A percentile compares a stretch with the other conserved stretches of the same genome.
Evolutionary conservation across 2,888 invertebrate genomes (phyloP).

Genomic region (Arenicola marina): DNA sequence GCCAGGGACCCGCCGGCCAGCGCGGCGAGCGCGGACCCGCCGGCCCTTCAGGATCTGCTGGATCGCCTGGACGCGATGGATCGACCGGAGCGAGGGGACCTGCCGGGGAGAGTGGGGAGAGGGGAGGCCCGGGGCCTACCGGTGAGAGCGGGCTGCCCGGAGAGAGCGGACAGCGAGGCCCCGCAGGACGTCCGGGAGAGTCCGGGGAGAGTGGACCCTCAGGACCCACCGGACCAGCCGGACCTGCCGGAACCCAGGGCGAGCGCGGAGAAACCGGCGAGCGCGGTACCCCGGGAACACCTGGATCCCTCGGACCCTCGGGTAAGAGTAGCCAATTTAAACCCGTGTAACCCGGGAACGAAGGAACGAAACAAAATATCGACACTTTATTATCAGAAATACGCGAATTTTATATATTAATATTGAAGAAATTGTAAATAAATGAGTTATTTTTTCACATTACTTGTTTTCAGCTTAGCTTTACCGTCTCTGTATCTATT

Average conservation of each 20-base stretch:
- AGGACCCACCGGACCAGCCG: neutral
- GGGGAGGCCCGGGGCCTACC: neutral
- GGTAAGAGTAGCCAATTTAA: no score
- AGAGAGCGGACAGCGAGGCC: neutral
- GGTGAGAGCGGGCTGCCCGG: conserved; percentile 12
- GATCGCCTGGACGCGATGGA: conserved; percentile 1
- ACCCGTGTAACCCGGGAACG: no score
- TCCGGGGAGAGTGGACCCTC: neutral
- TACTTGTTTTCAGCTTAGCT: no score
- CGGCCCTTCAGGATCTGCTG: conserved; percentile 2
- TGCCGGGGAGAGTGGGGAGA: neutral
- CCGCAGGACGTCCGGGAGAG: neutral
- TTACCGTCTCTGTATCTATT: no score
- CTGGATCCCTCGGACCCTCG: no score
- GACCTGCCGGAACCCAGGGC: conserved; percentile 4
- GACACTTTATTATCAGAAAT: no score
- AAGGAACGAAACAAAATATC: no score
- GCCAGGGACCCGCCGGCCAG: neutral
- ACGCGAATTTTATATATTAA: no score
- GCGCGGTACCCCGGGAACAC: neutral
- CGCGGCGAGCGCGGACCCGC: conserved; percentile 9
- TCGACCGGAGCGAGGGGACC: neutral
- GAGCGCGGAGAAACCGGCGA: conserved; percentile 4
- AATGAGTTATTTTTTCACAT: no score
- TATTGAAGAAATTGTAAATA: no score